Percentiles rank a stretch among this genome's conserved stretches.
These are phyloP conservation scores for Anseranas semipalmata DNA, from an alignment of 2,113 vertebrate genomes.

Conservation along the genomic window DNA sequence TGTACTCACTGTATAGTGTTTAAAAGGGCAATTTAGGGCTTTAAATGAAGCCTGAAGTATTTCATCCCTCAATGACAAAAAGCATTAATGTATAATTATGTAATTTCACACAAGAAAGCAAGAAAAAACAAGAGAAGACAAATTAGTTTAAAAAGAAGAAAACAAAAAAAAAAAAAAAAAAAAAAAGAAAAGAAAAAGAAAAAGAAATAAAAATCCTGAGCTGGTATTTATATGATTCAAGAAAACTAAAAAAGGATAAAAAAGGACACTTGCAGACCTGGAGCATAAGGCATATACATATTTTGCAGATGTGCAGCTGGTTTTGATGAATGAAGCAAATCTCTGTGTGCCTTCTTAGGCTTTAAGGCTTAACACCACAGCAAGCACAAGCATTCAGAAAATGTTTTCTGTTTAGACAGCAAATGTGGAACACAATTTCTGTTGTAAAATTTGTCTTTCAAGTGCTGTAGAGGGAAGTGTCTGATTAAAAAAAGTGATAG, in stretches of 20 bases:
- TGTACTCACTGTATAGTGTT: not conserved
- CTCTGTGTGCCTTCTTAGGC: not conserved
- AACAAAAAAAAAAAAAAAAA: not conserved
- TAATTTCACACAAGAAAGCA: not conserved
- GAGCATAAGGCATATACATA: not conserved
- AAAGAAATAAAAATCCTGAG: not conserved
- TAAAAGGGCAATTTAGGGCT: not conserved
- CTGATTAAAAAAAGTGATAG: not conserved
- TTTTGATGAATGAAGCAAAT: not conserved
- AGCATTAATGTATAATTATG: not conserved
- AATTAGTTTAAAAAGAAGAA: not conserved
- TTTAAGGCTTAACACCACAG: not conserved
- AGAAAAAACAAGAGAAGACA: not conserved
- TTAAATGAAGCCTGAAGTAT: slow-evolving; percentile 1
- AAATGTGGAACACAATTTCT: not conserved
- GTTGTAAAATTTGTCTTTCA: not conserved
- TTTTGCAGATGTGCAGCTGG: not conserved
- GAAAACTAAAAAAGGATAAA: not conserved
- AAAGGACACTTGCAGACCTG: not conserved
- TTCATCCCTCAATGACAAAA: not conserved
- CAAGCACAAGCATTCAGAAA: not conserved
- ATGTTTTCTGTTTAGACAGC: not conserved
- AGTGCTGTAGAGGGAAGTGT: not conserved
- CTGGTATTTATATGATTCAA: not conserved
- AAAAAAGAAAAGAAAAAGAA: no score